phyloP scores from a whole-genome alignment of 2,113 vertebrate species.

The Callaeas wilsoni region DNA sequence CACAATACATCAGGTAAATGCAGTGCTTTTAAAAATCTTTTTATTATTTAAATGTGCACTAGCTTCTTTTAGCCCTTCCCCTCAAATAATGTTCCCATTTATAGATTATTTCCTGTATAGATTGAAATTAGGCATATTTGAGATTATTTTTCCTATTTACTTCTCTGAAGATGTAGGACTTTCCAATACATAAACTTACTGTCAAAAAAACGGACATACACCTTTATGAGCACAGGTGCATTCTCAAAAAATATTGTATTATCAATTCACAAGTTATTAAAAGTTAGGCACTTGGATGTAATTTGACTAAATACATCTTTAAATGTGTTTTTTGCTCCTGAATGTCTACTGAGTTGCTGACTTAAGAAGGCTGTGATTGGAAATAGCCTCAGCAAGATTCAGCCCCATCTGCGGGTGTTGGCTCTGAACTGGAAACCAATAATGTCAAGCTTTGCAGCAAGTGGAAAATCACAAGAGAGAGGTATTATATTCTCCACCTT shows the following conservation, averaged over 20 bases:
- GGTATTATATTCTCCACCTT: not conserved
- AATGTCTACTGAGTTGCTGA: not conserved
- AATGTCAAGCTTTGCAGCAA: not conserved
- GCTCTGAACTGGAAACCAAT: not conserved
- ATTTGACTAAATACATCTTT: not conserved
- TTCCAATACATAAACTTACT: not conserved
- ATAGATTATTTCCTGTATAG: not conserved
- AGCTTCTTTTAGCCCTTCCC: rapidly evolving
- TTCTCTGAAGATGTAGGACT: not conserved
- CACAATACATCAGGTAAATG: not conserved
- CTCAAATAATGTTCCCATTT: not conserved
- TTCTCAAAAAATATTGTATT: not conserved
- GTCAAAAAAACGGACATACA: not conserved
- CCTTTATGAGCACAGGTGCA: not conserved
- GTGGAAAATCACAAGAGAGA: not conserved
- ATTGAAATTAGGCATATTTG: not conserved
- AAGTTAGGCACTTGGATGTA: not conserved
- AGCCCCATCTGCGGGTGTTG: not conserved
- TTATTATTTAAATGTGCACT: not conserved
- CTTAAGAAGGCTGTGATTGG: not conserved
- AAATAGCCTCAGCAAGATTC: not conserved
- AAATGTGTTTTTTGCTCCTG: not conserved
- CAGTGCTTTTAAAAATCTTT: not conserved
- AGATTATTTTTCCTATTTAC: not conserved
- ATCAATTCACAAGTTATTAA: not conserved